Percentiles rank a stretch among this genome's conserved stretches.
Evolutionary conservation across 2,113 vertebrate genomes (phyloP).

Genomic region (Urocynchramus pylzowi): DNA sequence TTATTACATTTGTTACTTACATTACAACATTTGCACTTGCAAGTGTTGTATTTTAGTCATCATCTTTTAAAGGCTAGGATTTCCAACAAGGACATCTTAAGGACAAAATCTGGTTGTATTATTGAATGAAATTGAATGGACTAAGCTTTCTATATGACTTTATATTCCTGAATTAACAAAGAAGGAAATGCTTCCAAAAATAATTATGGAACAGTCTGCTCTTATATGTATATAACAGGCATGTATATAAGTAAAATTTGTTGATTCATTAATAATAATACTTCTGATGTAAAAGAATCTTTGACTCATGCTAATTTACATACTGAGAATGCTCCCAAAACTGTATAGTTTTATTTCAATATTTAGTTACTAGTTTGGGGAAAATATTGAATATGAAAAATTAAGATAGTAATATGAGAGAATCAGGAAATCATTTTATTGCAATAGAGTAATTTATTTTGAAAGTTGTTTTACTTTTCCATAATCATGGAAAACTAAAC

Average conservation of each 20-base stretch:
- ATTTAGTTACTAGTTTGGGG: not conserved
- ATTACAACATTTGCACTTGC: not conserved
- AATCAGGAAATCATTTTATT: not conserved
- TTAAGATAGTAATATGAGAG: not conserved
- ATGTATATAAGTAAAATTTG: not conserved
- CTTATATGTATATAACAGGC: not conserved
- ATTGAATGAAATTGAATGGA: not conserved
- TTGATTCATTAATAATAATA: not conserved
- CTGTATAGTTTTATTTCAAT: not conserved
- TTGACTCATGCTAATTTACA: not conserved
- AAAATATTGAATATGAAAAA: not conserved
- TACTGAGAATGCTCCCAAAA: not conserved
- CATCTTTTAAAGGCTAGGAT: not conserved
- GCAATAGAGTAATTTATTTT: not conserved
- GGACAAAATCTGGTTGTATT: not conserved
- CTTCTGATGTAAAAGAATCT: not conserved
- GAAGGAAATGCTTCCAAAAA: not conserved
- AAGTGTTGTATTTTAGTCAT: not conserved
- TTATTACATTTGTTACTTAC: not conserved
- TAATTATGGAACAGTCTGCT: not conserved
- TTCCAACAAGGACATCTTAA: not conserved
- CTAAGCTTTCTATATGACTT: not conserved
- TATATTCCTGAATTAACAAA: not conserved
- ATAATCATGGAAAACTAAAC: not conserved
- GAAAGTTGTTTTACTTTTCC: not conserved